Percentiles rank a stretch among this genome's conserved stretches.
Conservation (phyloP, 2,113 vertebrate genomes). For the Eulemur macaco region DNA sequence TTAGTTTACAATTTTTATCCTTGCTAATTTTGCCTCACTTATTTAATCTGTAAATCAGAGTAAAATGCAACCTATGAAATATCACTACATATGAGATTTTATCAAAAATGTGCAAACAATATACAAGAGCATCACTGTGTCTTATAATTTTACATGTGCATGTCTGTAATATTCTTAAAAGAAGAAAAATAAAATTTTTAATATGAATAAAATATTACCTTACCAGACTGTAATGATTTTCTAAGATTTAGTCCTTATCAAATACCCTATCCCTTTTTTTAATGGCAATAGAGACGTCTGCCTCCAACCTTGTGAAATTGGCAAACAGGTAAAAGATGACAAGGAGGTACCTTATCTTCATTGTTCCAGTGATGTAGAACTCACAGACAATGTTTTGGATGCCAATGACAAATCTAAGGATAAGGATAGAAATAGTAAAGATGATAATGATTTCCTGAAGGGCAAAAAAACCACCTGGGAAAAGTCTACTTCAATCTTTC, state of each 20-base stretch:
- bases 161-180: not conserved
- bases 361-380: constrained; percentile 30
- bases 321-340: constrained; percentile 22
- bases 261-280: not conserved
- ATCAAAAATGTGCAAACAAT: not conserved
- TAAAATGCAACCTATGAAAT: not conserved
- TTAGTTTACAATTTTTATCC: not conserved
- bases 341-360: constrained; percentile 1
- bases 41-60: not conserved
- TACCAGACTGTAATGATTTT: not conserved
- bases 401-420: constrained; percentile 69
- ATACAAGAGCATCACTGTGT: not conserved
- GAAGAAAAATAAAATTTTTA: constrained; percentile 1
- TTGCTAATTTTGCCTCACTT: not conserved
- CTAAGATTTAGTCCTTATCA: not conserved
- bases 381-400: constrained; percentile 22
- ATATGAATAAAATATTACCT: not conserved
- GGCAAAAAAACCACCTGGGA: constrained; percentile 62
- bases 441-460: constrained; percentile 68
- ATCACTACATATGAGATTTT: not conserved
- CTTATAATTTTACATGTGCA: not conserved
- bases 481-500: constrained; percentile 57
- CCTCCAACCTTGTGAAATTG: constrained; percentile 8
- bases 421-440: constrained; percentile 14
- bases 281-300: not conserved